A percentile compares a stretch with the other conserved stretches of the same genome.
These are phyloP conservation scores for Neogobius melanostomus DNA, from an alignment of 2,113 vertebrate genomes.

Conservation along the genomic window DNA sequence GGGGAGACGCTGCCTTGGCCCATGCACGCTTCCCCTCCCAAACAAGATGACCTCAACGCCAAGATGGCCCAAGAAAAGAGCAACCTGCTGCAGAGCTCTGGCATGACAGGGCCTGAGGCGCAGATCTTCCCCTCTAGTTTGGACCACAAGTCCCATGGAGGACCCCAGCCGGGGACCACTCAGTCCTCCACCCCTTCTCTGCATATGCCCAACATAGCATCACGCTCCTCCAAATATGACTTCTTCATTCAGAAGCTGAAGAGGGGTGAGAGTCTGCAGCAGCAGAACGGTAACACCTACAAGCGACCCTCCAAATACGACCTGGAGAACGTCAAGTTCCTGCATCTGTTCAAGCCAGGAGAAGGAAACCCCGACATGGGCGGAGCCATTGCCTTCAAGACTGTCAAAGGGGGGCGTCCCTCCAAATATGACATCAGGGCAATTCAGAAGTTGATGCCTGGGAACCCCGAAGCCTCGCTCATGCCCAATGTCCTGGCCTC, in stretches of 20 bases:
- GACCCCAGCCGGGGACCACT: constrained; percentile 77
- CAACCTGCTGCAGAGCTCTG: constrained; percentile 73
- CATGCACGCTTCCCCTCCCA: constrained; percentile 78
- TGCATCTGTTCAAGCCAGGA: constrained; percentile 97
- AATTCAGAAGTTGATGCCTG: constrained; percentile 90
- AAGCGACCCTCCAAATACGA: constrained; percentile 98
- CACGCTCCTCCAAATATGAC: constrained; percentile 94
- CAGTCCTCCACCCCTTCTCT: constrained; percentile 77
- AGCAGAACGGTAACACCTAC: constrained; percentile 92
- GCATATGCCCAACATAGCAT: constrained; percentile 88
- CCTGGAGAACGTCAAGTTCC: constrained; percentile 95
- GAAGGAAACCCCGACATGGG: constrained; percentile 97
- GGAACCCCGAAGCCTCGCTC: constrained; percentile 82
- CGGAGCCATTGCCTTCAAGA: constrained; percentile 97
- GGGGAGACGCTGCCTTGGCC: constrained; percentile 93
- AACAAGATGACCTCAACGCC: constrained; percentile 83
- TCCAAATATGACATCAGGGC: constrained; percentile 96
- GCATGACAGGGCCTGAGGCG: constrained; percentile 75
- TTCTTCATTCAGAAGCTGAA: constrained; percentile 98
- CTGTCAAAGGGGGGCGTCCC: constrained; percentile 95
- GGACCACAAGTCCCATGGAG: constrained; percentile 88
- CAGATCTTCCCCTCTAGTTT: constrained; percentile 78
- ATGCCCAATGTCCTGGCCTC: constrained; percentile 82
- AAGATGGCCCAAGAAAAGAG: constrained; percentile 82
- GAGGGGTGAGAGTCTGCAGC: constrained; percentile 88